phyloP scores from a whole-genome alignment of 2,797 vertebrate species.

The Channallabes apus region DNA sequence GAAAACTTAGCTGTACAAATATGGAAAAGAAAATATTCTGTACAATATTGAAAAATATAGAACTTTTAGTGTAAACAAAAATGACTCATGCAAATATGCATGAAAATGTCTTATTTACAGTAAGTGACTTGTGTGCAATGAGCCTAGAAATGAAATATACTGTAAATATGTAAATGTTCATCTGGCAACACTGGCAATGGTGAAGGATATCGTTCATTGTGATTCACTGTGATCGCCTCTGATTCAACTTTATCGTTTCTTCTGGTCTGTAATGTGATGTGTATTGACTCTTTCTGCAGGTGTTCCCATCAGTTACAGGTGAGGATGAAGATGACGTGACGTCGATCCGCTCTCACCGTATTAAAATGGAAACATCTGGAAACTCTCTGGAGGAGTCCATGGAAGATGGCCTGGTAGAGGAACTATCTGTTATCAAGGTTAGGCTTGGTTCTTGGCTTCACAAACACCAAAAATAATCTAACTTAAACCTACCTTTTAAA shows the following conservation, averaged over 20 bases:
- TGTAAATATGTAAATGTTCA: too few species aligned
- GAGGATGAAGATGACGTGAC: slow-evolving; percentile 69
- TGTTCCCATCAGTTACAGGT: slow-evolving; percentile 64
- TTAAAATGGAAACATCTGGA: slow-evolving; percentile 72
- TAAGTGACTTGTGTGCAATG: too few species aligned
- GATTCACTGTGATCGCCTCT: background rate
- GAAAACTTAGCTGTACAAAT: too few species aligned
- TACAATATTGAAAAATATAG: too few species aligned
- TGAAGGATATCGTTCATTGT: background rate
- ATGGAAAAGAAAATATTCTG: too few species aligned
- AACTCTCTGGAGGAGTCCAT: slow-evolving; percentile 69
- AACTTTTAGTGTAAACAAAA: too few species aligned
- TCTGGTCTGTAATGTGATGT: background rate
- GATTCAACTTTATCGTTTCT: background rate
- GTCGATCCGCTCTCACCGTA: slow-evolving; percentile 66
- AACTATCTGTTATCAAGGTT: slow-evolving; percentile 72
- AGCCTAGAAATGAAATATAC: too few species aligned
- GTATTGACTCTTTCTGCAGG: slow-evolving; percentile 50
- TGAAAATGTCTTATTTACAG: too few species aligned
- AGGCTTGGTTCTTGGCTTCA: slow-evolving; percentile 24
- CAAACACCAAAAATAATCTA: background rate
- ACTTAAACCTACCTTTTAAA: background rate
- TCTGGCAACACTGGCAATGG: background rate
- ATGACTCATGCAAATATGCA: too few species aligned
- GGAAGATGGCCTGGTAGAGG: slow-evolving; percentile 65